Evolutionary conservation across 2,113 vertebrate genomes (phyloP), one percentile per base, ranked within the genome.

Genomic region (Glaucidium brasilianum): DNA sequence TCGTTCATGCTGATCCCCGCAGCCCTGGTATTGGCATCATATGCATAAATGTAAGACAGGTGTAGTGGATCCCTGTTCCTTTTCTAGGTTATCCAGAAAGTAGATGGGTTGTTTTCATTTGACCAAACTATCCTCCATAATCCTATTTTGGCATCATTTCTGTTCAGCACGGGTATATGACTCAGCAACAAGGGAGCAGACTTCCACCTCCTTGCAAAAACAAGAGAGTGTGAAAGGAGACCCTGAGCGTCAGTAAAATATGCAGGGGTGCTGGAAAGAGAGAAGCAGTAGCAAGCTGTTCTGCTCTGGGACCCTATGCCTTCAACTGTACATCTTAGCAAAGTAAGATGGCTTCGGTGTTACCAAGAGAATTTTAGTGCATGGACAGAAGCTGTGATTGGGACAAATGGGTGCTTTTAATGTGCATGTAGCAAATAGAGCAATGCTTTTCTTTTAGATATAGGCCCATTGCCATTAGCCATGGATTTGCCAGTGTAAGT

Each of bases 231-330:
- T 50, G 49, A 52, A 60, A 82, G 58, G 45, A 85, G 35, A 29
- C 34, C 35, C 6, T 11, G n/a, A 21, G 1, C 3, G 6, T 39
- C 56, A 75, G 8, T 56, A 55, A 84, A 72, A 43, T 35, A 75
- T 15, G 10, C 30, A 75, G 12, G 34, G 4, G 4, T 60, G 35
- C 14, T 68, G 34, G 68, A 79, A 83, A 59, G 11, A 50, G 37
- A 39, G 30, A 43, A 67, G 43, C 2, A 15, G 8, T 6, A 9
- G 11, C 30, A 76, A 90, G 25, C 7, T 72, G 4, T 39, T 64
- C 26, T 56, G n/a, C 10, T 50, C 43, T 2, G 6, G 2, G 4
- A 22, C 29, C 19, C 8, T 41, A 0, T 12, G 34, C 18, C 63
- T 69, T 89, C 39, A 39, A 0, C 8, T 56, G 23, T 47, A 43